Evolutionary conservation across 2,888 invertebrate species (phyloP), one percentile per base, ranked within the genome.

Genomic region (Tinea trinotella): DNA sequence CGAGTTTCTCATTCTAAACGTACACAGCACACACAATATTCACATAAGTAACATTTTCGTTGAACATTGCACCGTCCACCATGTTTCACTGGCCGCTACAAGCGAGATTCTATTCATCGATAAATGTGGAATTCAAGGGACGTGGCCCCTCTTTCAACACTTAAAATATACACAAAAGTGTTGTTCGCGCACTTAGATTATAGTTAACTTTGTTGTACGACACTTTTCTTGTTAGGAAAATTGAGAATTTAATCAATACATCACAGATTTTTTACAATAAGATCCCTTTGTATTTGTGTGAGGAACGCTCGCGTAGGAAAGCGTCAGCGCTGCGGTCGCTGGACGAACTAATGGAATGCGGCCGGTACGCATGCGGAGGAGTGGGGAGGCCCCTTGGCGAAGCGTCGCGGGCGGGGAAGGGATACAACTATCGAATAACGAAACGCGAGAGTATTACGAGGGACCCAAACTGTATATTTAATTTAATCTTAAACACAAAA

Each of bases 231-330:
- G 70, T 71, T 71, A 68, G 66, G 69, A 71, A 75, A 77, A 70
- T 70, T 77, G 22, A 70, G 73, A 67, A 81, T 84, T 84, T 80
- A 86, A 87, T 87, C 86, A 83, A 87, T 87, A 87, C 84, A 85
- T 85, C 82, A 85, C 81, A 77, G 79, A 78, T 83, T 84, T 81
- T 84, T 84, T 82, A 80, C 76, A 82, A 79, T 80, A 76, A 74
- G 72, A 74, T 76, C 76, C 81, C 85, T 86, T 85, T 85, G 85
- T 86, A 82, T 75, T 73, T 69, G 63, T 71, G 70, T 74, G 74
- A 74, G 72, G 63, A 61, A 59, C 59, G 59, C 61, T 13, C 22
- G 53, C 35, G 60, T n/a, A 58, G 61, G 59, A 59, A 62, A 62
- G 24, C 79, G 77, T 71, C 57, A 61, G 70, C 76, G 71, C 74